Base-by-base conservation (phyloP, 1,140 invertebrate species). In the Anastrepha obliqua region DNA sequence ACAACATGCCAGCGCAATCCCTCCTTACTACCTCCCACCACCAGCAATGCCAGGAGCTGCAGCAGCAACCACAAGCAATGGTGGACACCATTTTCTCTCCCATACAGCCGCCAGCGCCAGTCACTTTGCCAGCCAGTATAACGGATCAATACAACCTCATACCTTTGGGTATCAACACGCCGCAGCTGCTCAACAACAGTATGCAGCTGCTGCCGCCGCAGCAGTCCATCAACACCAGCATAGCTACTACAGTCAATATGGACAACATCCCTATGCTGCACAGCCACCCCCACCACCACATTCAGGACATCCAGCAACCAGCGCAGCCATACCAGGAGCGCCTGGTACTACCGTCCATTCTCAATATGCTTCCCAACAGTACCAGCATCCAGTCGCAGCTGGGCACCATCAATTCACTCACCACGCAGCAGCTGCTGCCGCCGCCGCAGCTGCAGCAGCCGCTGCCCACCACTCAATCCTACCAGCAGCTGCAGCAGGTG, bases 391-490 rank as follows among this genome's bases (percentile, higher is more conserved):
- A 90, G 58, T 86, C 87, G 86, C 90, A 88, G 90, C 89, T 89
- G 88, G 86, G 85, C 86, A 90, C 89, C 90, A 90, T 74, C 90
- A 91, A 20, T 90, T 90, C 67, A 90, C 90, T n/a, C 91, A 92
- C 5, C 91, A 92, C 8, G 89, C 90, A 87, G 90, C 89, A 55
- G 89, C 89, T 55, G 89, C 89, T 74, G 89, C 89, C 13, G 90
- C 90, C 74, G 90, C 89, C n/a, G 89, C 89, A 62, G 89, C 89
- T 64, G 89, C 89, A 88, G 89, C 89, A 94, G 90, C 93, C 91
- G 89, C 94, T 93, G 93, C 94, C 93, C 89, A 90, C 91, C 91
- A 92, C 86, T 89, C 91, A 89, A 91, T 93, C 91, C 85, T 93
- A 89, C 91, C 92, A 92, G 89, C 91, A 90, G 89, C 92, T 93